Evolutionary conservation across 2,113 vertebrate genomes (phyloP).

Genomic region (Perca fluviatilis): DNA sequence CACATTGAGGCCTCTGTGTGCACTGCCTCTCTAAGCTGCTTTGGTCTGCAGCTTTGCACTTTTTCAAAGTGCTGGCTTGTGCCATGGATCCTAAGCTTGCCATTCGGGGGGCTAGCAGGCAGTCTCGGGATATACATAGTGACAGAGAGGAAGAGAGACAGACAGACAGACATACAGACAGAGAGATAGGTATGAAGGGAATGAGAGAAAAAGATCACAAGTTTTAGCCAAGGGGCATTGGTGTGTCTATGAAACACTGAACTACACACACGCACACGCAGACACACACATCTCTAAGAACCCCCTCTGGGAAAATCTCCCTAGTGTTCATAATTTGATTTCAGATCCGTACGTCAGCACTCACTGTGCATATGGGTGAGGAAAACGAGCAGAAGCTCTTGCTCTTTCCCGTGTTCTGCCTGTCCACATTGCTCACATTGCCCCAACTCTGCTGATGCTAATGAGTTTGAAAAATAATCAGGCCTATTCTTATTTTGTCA

Average conservation of each 20-base stretch:
- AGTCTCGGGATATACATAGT: slow-evolving; percentile 44
- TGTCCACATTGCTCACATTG: slow-evolving; percentile 33
- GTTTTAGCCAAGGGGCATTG: slow-evolving; percentile 57
- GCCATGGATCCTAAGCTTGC: slow-evolving; percentile 67
- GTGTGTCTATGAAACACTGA: slow-evolving; percentile 45
- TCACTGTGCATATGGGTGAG: slow-evolving; percentile 52
- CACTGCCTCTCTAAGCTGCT: slow-evolving; percentile 72
- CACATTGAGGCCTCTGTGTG: slow-evolving; percentile 62
- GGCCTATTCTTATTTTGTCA: slow-evolving; percentile 50
- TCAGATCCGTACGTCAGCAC: slow-evolving; percentile 65
- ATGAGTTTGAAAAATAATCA: slow-evolving; percentile 54
- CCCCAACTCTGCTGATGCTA: slow-evolving; percentile 41
- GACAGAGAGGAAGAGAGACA: slow-evolving; percentile 21
- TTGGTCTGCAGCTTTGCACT: slow-evolving; percentile 75
- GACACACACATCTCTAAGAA: slow-evolving; percentile 42
- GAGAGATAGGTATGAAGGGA: slow-evolving; percentile 36
- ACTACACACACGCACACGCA: slow-evolving; percentile 6
- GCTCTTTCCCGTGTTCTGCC: slow-evolving; percentile 27
- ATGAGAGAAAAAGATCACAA: slow-evolving; percentile 45
- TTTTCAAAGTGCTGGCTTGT: slow-evolving; percentile 78
- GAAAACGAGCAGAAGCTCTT: slow-evolving; percentile 35
- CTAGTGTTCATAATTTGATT: slow-evolving; percentile 74
- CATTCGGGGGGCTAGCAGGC: slow-evolving; percentile 58
- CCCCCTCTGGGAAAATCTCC: slow-evolving; percentile 61
- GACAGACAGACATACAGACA: slow-evolving; percentile 5